phyloP scores from a whole-genome alignment of 2,888 invertebrate genomes.

The Cyclophora albipunctata region DNA sequence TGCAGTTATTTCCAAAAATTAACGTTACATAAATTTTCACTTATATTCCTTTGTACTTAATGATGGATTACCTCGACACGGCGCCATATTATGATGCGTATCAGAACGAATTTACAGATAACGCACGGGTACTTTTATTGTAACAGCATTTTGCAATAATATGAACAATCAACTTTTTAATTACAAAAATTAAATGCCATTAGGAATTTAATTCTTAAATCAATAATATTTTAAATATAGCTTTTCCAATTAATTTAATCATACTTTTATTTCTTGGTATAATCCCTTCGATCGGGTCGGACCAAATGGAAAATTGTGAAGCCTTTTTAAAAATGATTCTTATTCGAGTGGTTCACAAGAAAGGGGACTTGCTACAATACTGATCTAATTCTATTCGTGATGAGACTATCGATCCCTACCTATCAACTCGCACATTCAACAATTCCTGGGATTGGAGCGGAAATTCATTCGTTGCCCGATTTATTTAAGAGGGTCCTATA shows the following conservation, averaged over 20 bases:
- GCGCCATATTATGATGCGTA: too few species aligned
- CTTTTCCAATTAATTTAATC: too few species aligned
- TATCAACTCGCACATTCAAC: slow-evolving; percentile 20
- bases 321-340: neutral
- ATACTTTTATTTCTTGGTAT: too few species aligned
- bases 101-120: too few species aligned
- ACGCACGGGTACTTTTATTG: too few species aligned
- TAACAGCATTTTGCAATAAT: too few species aligned
- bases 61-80: neutral
- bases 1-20: slow-evolving; percentile 50
- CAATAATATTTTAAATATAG: too few species aligned
- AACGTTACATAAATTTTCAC: slow-evolving; percentile 31
- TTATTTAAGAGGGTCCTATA: slow-evolving; percentile 25
- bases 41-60: slow-evolving; percentile 14
- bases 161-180: too few species aligned
- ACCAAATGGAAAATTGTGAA: neutral
- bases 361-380: slow-evolving; percentile 12
- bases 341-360: slow-evolving; percentile 5
- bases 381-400: slow-evolving; percentile 13
- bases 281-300: too few species aligned
- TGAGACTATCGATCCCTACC: slow-evolving; percentile 11
- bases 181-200: too few species aligned
- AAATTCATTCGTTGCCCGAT: slow-evolving; percentile 22
- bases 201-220: too few species aligned
- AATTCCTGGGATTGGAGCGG: slow-evolving; percentile 19